Evolutionary conservation across 2,888 invertebrate genomes (phyloP).

Genomic region (Sicus ferrugineus): DNA sequence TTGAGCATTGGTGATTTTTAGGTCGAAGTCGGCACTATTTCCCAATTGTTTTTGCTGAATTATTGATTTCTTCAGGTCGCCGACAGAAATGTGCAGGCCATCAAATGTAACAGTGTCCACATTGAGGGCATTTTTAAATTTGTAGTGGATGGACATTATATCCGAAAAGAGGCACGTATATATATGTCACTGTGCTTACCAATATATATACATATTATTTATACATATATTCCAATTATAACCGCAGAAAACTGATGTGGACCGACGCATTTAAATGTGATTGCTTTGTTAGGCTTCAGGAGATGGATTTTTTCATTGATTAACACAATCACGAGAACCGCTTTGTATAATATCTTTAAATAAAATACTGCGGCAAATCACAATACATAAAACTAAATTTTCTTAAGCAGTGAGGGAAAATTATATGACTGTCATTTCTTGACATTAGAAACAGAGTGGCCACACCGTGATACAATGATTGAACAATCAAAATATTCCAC

Average conservation of each 20-base stretch:
- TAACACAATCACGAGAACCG: background rate
- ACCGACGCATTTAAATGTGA: background rate
- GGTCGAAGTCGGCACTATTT: constrained; percentile 92
- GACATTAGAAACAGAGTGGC: too few species aligned
- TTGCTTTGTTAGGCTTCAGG: too few species aligned
- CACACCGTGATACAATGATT: too few species aligned
- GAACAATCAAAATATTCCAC: too few species aligned
- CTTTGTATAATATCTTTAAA: background rate
- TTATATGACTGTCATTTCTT: too few species aligned
- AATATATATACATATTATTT: background rate
- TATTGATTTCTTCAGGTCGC: constrained; percentile 93
- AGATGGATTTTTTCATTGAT: background rate
- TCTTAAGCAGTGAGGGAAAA: too few species aligned
- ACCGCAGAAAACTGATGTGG: too few species aligned
- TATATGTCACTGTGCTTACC: constrained; percentile 3
- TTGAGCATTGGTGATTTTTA: constrained; percentile 96
- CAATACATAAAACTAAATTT: too few species aligned
- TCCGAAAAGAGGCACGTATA: constrained; percentile 34
- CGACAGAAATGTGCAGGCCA: constrained; percentile 94
- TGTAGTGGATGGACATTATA: constrained; percentile 94
- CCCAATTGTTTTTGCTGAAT: constrained; percentile 94
- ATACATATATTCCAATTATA: background rate
- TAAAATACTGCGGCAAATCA: too few species aligned
- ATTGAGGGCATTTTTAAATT: constrained; percentile 95
- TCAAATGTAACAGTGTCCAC: constrained; percentile 97